Evolutionary conservation across 1,140 invertebrate genomes (phyloP), one percentile per base, ranked within the genome.

Genomic region (Trissolcus basalis): DNA sequence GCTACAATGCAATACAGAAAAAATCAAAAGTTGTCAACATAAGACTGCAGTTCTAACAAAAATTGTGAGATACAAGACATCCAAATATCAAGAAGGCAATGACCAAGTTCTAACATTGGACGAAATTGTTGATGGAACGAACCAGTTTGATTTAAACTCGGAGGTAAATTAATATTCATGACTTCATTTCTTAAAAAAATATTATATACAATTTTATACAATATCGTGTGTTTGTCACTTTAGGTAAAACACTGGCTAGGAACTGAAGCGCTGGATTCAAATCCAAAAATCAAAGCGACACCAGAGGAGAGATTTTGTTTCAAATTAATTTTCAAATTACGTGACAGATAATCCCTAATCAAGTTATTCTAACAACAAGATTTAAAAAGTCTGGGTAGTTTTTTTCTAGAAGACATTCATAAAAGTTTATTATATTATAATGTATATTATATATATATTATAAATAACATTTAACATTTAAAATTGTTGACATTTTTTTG

Each of bases 91-190:
- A 83, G 94, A 97, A 44, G 96, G 96, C 0, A 96, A 98, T 83
- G 94, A 94, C 80, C 96, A 98, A 89, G 94, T 96, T 0, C 87
- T 99, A 10, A 93, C 92, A 2, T 88, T 99, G 50, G 97, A 98
- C 47, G 98, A 99, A 89, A 97, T 99, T 72, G 89, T 99, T 2
- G 98, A 99, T 89, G 98, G 99, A 91, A 99, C 98, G 1, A 98
- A 98, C 89, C 96, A 99, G 85, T 87, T 98, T 36, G 97, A 99
- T 90, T 93, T 98, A 64, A 94, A 94, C 14, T 92, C 91, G 60
- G 97, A 96, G n/a, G n/a, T n/a, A n/a, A n/a, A n/a, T n/a, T n/a
- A n/a, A n/a, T n/a, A n/a, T n/a, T n/a, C n/a, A n/a, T n/a, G n/a
- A n/a, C n/a, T n/a, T n/a, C n/a, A n/a, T n/a, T n/a, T n/a, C n/a